Percentiles rank a stretch among this genome's conserved stretches.
These are phyloP conservation scores for Macrosteles quadrilineatus DNA, from an alignment of 1,140 invertebrate species.

Conservation along the genomic window DNA sequence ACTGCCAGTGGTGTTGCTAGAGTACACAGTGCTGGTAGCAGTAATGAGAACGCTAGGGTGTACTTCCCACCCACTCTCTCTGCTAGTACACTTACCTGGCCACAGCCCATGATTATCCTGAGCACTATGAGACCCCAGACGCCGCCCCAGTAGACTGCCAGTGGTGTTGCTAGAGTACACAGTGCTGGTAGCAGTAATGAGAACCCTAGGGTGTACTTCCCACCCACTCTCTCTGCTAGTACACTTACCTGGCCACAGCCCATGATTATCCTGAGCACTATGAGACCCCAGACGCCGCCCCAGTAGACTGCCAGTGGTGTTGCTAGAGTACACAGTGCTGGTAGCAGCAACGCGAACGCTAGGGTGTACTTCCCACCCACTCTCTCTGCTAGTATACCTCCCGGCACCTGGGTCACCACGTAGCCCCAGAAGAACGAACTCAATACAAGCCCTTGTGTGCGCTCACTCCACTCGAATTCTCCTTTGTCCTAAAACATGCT, in stretches of 20 bases:
- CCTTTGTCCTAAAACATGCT: conserved; percentile 13
- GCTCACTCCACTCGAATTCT: conserved; percentile 61
- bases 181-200: conserved; percentile 53
- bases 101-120: too few species aligned
- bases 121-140: conserved; percentile 61
- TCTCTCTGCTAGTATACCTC: conserved; percentile 57
- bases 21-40: too few species aligned
- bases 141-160: conserved; percentile 44
- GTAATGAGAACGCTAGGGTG: too few species aligned
- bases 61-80: too few species aligned
- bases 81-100: too few species aligned
- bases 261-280: conserved; percentile 64
- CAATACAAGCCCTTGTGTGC: conserved; percentile 59
- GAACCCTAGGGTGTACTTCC: conserved; percentile 53
- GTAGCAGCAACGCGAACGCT: conserved; percentile 52
- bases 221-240: conserved; percentile 56
- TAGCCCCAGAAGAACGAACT: conserved; percentile 62
- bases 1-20: too few species aligned
- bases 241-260: conserved; percentile 61
- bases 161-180: conserved; percentile 49
- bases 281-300: conserved; percentile 55
- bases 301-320: conserved; percentile 47
- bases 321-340: conserved; percentile 52
- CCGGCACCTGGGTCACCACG: conserved; percentile 60
- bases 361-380: conserved; percentile 56